Conservation (phyloP, 2,113 vertebrate genomes). For the Genyomyrus donnyi region DNA sequence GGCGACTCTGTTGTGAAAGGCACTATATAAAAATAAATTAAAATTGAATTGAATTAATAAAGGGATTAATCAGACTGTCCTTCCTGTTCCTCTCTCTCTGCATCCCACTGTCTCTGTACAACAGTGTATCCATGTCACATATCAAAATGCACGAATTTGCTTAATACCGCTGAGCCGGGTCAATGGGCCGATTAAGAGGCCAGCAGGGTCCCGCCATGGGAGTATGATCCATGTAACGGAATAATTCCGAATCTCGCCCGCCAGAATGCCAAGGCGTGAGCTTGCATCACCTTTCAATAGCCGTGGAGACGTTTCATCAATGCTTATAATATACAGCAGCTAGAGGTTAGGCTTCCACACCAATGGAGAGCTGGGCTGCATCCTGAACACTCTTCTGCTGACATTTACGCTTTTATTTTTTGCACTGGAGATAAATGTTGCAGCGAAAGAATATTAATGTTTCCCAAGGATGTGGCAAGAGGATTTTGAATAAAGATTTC, state of each 20-base stretch:
- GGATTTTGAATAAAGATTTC: background rate
- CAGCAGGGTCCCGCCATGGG: background rate
- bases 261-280: background rate
- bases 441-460: background rate
- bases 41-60: background rate
- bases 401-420: background rate
- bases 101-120: background rate
- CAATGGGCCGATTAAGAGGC: background rate
- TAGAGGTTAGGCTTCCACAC: background rate
- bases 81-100: background rate
- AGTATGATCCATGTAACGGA: background rate
- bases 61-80: background rate
- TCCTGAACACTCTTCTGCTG: background rate
- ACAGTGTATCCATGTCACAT: background rate
- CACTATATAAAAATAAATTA: background rate
- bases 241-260: background rate
- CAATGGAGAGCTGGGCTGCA: background rate
- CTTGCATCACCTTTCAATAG: background rate
- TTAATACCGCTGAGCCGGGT: background rate
- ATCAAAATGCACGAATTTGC: background rate
- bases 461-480: background rate
- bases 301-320: background rate
- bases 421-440: background rate
- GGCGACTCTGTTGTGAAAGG: background rate
- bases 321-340: background rate